Percentiles rank a stretch among this genome's conserved stretches.
phyloP scores from a whole-genome alignment of 2,888 invertebrate species.

The Dione juno region DNA sequence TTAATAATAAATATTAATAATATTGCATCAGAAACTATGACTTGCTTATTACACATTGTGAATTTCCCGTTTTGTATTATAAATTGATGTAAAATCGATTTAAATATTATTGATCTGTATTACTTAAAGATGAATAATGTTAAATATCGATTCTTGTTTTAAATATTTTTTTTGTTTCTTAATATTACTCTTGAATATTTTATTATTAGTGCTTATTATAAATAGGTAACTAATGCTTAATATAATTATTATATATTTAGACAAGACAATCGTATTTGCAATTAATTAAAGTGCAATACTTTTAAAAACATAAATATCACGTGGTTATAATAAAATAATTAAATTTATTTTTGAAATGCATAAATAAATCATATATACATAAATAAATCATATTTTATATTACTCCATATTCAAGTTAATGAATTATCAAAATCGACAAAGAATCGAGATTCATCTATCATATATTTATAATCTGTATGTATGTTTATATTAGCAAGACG shows the following conservation, averaged over 20 bases:
- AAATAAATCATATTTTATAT: too few relatives aligned
- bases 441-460: background rate
- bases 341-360: too few relatives aligned
- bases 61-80: background rate
- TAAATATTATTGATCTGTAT: background rate
- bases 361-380: too few relatives aligned
- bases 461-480: constrained; percentile 14
- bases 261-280: too few relatives aligned
- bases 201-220: too few relatives aligned
- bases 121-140: background rate
- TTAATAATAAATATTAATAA: constrained; percentile 3
- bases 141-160: background rate
- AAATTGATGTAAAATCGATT: constrained; percentile 15
- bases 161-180: background rate
- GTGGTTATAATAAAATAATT: too few relatives aligned
- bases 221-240: too few relatives aligned
- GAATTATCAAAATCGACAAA: background rate
- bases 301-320: too few relatives aligned
- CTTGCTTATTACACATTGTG: constrained; percentile 16
- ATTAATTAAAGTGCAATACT: too few relatives aligned
- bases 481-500: constrained; percentile 14
- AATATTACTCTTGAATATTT: too few relatives aligned
- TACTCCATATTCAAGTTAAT: background rate
- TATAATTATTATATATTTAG: too few relatives aligned
- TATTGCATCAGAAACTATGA: constrained; percentile 32